These are phyloP conservation scores for Cuniculus paca DNA, from an alignment of 2,797 vertebrate genomes.

Conservation along the genomic window DNA sequence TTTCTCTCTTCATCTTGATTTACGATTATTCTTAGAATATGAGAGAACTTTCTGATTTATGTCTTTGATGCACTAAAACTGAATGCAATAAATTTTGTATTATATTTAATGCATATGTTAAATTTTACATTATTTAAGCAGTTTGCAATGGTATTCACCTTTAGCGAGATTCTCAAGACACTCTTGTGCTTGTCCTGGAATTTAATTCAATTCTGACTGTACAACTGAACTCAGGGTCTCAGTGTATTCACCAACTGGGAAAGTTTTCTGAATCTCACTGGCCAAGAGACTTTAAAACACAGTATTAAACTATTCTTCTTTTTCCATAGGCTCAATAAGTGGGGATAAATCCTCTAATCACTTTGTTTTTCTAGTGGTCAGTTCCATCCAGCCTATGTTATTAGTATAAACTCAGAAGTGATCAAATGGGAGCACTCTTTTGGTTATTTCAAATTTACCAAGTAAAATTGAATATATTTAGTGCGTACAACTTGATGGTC, in stretches of 20 bases:
- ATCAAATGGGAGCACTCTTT: not conserved
- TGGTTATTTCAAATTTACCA: not conserved
- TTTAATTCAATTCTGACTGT: not conserved
- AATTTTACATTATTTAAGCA: not conserved
- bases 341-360: not conserved
- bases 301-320: not conserved
- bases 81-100: not conserved
- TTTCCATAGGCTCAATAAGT: not conserved
- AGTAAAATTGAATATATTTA: not conserved
- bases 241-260: not conserved
- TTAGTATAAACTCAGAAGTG: not conserved
- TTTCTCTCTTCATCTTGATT: constrained; percentile 2
- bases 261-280: not conserved
- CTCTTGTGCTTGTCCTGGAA: not conserved
- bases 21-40: not conserved
- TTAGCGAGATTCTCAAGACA: not conserved
- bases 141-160: not conserved
- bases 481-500: not conserved
- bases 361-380: not conserved
- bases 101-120: not conserved
- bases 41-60: not conserved
- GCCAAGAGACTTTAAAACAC: not conserved
- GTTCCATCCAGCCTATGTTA: not conserved
- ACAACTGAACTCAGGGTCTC: not conserved
- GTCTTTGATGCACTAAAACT: not conserved